These are phyloP conservation scores for Centropus bengalensis DNA, from an alignment of 2,113 vertebrate genomes.

Conservation along the genomic window DNA sequence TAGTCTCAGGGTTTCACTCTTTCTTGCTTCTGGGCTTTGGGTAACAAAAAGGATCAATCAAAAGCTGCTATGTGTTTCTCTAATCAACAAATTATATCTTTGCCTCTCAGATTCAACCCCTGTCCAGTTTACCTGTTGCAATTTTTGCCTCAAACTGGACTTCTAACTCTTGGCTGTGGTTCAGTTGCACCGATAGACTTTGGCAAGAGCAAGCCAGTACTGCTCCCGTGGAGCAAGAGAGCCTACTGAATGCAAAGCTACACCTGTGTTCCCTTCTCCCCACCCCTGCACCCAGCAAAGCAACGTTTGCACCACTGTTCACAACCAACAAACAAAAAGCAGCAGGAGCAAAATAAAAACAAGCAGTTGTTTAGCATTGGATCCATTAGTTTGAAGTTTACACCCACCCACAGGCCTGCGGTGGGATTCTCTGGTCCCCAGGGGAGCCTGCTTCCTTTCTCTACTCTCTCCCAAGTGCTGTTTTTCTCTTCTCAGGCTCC, in stretches of 20 bases:
- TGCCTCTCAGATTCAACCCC: neutral
- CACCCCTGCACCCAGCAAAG: neutral
- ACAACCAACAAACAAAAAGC: neutral
- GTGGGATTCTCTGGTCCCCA: neutral
- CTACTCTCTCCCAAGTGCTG: neutral
- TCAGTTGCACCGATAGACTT: neutral
- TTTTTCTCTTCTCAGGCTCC: neutral
- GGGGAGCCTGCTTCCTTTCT: neutral
- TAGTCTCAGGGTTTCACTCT: neutral
- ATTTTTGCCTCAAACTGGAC: neutral
- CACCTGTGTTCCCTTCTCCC: neutral
- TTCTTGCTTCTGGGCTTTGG: neutral
- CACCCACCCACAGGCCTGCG: neutral
- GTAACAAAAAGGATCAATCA: neutral
- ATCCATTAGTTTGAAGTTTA: neutral
- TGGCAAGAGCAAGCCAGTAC: neutral
- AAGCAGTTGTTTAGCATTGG: neutral
- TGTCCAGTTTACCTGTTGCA: neutral
- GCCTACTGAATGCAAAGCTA: neutral
- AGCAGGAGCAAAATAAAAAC: neutral
- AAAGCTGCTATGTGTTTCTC: neutral
- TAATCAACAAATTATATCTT: neutral
- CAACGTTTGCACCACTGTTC: neutral
- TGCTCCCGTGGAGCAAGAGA: neutral
- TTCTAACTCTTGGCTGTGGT: neutral